Evolutionary conservation across 2,888 invertebrate species (phyloP).

Genomic region (Heliconius erato): DNA sequence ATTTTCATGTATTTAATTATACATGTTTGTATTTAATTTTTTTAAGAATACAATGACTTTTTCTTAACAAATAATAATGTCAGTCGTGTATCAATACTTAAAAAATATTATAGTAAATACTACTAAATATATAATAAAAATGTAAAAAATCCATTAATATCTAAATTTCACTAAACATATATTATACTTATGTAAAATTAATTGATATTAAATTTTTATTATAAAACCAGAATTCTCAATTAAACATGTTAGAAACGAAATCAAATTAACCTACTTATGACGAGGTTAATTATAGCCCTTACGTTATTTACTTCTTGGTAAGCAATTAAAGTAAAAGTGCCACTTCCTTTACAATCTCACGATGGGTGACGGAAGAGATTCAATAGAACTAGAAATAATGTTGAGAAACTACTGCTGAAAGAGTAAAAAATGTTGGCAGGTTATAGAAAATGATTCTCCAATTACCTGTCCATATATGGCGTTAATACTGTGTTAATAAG

Average conservation of each 20-base stretch:
- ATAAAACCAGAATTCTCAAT: slow-evolving; percentile 5
- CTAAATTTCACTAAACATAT: background rate
- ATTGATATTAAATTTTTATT: background rate
- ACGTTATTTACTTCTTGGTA: slow-evolving; percentile 64
- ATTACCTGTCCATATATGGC: slow-evolving; percentile 46
- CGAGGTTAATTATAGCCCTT: slow-evolving; percentile 44
- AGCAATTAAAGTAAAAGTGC: slow-evolving; percentile 62
- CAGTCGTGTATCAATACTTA: too few species aligned
- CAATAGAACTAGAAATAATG: slow-evolving; percentile 57
- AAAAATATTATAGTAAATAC: too few species aligned
- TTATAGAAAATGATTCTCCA: slow-evolving; percentile 45
- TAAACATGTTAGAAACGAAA: background rate
- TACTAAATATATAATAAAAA: background rate
- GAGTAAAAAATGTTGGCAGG: slow-evolving; percentile 37
- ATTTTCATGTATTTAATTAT: too few species aligned
- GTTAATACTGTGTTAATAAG: slow-evolving; percentile 36
- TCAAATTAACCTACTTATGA: slow-evolving; percentile 38
- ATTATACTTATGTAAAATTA: background rate
- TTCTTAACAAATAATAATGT: too few species aligned
- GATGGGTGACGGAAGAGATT: slow-evolving; percentile 66
- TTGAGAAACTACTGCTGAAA: slow-evolving; percentile 55
- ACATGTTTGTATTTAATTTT: too few species aligned
- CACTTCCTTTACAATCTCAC: slow-evolving; percentile 70
- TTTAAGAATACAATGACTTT: too few species aligned
- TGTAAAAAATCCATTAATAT: background rate